A percentile compares a stretch with the other conserved stretches of the same genome.
phyloP scores from a whole-genome alignment of 2,113 vertebrate species.

The Muntiacus reevesi region DNA sequence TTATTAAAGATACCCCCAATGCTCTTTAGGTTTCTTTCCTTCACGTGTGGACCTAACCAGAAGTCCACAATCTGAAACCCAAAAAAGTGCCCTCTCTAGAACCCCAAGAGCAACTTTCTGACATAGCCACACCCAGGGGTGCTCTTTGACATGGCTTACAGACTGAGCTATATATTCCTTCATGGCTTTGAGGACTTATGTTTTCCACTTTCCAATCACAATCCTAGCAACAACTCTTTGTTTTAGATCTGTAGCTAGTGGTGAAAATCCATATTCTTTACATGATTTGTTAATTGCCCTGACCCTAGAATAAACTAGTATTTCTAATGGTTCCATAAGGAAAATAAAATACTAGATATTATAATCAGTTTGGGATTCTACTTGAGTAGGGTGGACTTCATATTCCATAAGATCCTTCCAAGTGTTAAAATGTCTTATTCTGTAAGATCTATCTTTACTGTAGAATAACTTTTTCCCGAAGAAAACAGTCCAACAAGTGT shows the following conservation, averaged over 20 bases:
- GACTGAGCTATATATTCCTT: neutral
- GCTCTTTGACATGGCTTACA: neutral
- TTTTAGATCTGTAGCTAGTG: neutral
- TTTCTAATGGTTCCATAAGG: neutral
- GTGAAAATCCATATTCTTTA: neutral
- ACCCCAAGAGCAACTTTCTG: neutral
- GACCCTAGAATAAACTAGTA: neutral
- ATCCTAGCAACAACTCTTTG: neutral
- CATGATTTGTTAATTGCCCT: neutral
- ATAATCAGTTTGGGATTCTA: conserved; percentile 1
- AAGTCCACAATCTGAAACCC: neutral
- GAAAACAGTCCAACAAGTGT: neutral
- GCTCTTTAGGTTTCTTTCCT: neutral
- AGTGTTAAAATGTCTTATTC: neutral
- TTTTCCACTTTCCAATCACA: neutral
- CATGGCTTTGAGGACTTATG: neutral
- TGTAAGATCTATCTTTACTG: neutral
- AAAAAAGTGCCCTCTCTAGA: neutral
- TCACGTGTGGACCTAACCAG: neutral
- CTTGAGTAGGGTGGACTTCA: neutral
- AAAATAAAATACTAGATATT: neutral
- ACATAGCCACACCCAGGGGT: neutral
- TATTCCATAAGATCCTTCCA: neutral
- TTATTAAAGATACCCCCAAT: neutral
- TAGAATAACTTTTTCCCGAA: neutral